Conservation (phyloP, 2,888 invertebrate species). For the Tricholauxania praeusta region DNA sequence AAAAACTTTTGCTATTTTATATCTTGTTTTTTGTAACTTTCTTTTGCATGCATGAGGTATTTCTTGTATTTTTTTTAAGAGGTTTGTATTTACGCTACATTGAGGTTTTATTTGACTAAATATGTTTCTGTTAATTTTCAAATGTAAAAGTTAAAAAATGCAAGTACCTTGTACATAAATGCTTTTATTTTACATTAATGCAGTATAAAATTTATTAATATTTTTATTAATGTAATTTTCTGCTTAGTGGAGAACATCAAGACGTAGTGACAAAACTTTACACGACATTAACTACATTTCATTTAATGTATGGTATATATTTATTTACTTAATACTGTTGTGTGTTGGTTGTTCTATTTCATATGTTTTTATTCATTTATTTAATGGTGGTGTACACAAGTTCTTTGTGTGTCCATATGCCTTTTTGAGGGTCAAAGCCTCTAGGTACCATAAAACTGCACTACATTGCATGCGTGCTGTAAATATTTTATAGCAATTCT, state of each 20-base stretch:
- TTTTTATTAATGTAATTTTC: not conserved
- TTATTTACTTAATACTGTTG: not conserved
- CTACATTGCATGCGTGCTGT: not conserved
- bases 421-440: no score
- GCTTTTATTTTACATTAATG: no score
- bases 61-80: slow-evolving; percentile 34
- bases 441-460: no score
- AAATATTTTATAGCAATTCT: not conserved
- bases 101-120: slow-evolving; percentile 12
- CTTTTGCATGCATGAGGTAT: slow-evolving; percentile 36
- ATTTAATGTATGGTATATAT: not conserved
- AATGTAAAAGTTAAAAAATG: not conserved
- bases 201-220: slow-evolving; percentile 7
- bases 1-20: slow-evolving; percentile 9
- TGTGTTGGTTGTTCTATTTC: not conserved
- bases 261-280: slow-evolving; percentile 18
- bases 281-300: slow-evolving; percentile 19
- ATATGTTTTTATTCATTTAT: no score
- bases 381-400: no score
- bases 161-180: not conserved
- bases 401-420: no score
- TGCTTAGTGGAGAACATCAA: not conserved
- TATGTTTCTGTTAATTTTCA: slow-evolving; percentile 5
- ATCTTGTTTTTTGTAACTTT: slow-evolving; percentile 12
- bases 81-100: slow-evolving; percentile 15